phyloP scores from a whole-genome alignment of 2,113 vertebrate genomes.

The Atractosteus spatula region DNA sequence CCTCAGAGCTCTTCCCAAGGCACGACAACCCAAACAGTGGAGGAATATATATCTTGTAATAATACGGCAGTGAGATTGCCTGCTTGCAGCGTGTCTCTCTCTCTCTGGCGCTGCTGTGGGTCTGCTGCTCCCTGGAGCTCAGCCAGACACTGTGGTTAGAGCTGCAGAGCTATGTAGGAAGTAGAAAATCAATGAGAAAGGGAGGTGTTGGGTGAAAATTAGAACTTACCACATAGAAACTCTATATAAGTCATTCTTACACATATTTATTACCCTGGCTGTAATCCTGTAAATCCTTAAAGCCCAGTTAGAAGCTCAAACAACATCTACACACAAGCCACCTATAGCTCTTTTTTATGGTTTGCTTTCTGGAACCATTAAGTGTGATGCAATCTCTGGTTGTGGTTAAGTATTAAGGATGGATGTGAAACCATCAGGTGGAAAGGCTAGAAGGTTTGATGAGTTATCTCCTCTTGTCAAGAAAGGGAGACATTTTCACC shows the following conservation, averaged over 20 bases:
- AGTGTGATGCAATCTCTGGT: background rate
- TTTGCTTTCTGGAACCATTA: background rate
- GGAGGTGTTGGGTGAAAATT: background rate
- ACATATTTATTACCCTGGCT: slow-evolving; percentile 13
- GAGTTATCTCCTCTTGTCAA: background rate
- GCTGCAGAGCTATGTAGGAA: slow-evolving; percentile 18
- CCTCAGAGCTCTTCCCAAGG: background rate
- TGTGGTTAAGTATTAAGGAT: background rate
- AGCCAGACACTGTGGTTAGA: slow-evolving; percentile 21
- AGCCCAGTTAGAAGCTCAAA: slow-evolving; percentile 10
- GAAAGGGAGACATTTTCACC: background rate
- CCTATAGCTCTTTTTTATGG: background rate
- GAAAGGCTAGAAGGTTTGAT: background rate
- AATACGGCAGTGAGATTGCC: slow-evolving; percentile 22
- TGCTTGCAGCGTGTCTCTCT: slow-evolving; percentile 12
- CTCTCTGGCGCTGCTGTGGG: slow-evolving; percentile 16
- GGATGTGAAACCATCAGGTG: background rate
- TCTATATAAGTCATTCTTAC: slow-evolving; percentile 16
- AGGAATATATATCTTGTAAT: slow-evolving; percentile 17
- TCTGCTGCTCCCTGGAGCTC: slow-evolving; percentile 17
- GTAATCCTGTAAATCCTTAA: slow-evolving; percentile 17
- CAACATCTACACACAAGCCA: slow-evolving; percentile 5
- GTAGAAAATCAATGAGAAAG: slow-evolving; percentile 12
- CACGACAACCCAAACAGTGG: slow-evolving; percentile 9
- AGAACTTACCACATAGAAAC: slow-evolving; percentile 14